A percentile compares a stretch with the other conserved stretches of the same genome.
phyloP scores from a whole-genome alignment of 2,888 invertebrate species.

The Aleiodes leptofemur region DNA sequence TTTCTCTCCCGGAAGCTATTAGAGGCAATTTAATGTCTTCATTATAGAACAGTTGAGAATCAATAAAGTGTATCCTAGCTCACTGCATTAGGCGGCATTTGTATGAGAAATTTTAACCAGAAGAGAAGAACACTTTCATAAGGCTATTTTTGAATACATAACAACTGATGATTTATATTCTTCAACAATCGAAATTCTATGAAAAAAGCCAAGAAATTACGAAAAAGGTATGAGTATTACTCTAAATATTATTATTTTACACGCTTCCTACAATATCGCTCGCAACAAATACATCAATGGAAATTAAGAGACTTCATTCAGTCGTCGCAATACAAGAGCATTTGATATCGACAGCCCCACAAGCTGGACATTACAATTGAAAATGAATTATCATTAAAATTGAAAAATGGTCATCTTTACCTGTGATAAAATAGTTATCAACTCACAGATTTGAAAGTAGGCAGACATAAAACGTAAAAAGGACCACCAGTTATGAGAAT shows the following conservation, averaged over 20 bases:
- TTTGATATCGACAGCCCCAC: slow-evolving; percentile 60
- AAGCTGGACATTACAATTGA: slow-evolving; percentile 49
- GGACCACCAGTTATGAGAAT: slow-evolving; percentile 61
- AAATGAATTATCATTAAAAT: not conserved
- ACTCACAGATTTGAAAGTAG: slow-evolving; percentile 61
- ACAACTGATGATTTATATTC: too few species aligned
- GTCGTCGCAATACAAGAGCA: slow-evolving; percentile 59
- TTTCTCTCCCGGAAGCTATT: slow-evolving; percentile 2
- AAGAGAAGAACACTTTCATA: too few species aligned
- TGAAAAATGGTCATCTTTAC: not conserved
- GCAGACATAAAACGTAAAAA: slow-evolving; percentile 61
- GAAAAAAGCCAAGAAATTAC: too few species aligned
- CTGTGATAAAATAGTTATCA: slow-evolving; percentile 3
- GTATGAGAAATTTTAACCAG: not conserved
- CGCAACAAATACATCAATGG: too few species aligned
- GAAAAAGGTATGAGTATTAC: too few species aligned
- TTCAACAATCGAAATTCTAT: too few species aligned
- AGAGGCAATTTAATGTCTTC: not conserved
- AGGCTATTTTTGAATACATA: too few species aligned
- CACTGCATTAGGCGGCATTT: not conserved
- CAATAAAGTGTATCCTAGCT: slow-evolving; percentile 1
- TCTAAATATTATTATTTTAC: too few species aligned
- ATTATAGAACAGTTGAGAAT: not conserved
- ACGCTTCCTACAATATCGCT: too few species aligned
- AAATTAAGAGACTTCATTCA: slow-evolving; percentile 43